Evolutionary conservation across 2,888 invertebrate species (phyloP), one percentile per base, ranked within the genome.

Genomic region (Eurois occulta): DNA sequence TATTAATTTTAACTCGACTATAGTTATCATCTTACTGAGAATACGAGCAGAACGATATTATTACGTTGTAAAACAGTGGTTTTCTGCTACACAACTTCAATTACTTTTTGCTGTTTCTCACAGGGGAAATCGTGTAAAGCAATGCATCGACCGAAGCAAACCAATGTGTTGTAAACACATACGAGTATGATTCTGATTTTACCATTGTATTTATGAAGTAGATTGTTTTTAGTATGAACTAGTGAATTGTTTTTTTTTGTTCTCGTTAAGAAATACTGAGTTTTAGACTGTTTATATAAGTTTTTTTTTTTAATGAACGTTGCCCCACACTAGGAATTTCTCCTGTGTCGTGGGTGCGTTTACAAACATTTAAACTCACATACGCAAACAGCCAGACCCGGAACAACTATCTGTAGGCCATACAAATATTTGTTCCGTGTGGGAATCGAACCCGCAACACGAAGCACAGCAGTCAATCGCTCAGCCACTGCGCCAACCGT

Each of bases 41-140:
- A 66, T 69, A 43, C 18, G 18, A 65, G 58, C 4, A 38, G 16
- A 13, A 43, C 21, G 62, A 58, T 70, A 69, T 60, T 66, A 46
- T 43, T 16, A 38, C 21, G 32, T 66, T 65, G 60, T 32, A 28
- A 55, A 67, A 62, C 46, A 41, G 55, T 67, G 46, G 66, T 41
- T 72, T 72, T 70, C 46, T 70, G 55, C 10, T n/a, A n/a, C 66
- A 66, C 68, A 67, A 69, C 46, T 77, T 78, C 60, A 62, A 83
- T 78, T 70, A 73, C 66, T 70, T 66, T 78, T 72, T 70, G 60
- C 58, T 48, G 35, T 32, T 35, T 41, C 69, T 55, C 81, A 48
- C 84, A 48, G 1, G 81, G 84, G 84, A 73, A 81, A 81, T 81
- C 38, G 60, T 41, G 58, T 46, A 70, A 77, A 71, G 10, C 69